These are phyloP conservation scores for Phylloscopus trochilus DNA, from an alignment of 2,113 vertebrate species.

Conservation along the genomic window DNA sequence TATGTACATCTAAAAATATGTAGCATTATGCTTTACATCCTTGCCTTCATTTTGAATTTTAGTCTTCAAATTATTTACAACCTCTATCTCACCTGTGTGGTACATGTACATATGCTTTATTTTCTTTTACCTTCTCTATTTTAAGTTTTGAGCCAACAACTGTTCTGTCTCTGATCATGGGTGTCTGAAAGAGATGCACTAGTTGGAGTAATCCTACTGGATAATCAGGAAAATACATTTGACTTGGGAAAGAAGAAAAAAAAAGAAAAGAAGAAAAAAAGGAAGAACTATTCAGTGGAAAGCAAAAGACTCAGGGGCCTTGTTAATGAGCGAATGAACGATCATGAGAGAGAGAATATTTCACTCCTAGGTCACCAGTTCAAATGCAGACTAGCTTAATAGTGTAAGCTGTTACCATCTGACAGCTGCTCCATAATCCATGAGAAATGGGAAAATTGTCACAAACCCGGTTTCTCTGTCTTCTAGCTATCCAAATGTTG, in stretches of 20 bases:
- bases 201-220: background rate
- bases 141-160: background rate
- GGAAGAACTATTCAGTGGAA: background rate
- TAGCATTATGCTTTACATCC: background rate
- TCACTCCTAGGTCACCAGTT: slow-evolving; percentile 49
- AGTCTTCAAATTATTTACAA: background rate
- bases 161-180: background rate
- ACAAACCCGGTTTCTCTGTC: background rate
- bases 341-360: slow-evolving; percentile 31
- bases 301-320: background rate
- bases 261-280: background rate
- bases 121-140: background rate
- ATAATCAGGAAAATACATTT: background rate
- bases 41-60: background rate
- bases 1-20: background rate
- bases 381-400: slow-evolving; percentile 39
- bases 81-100: background rate
- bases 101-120: rapidly evolving
- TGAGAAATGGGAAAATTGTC: background rate
- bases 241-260: background rate
- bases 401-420: slow-evolving; percentile 28
- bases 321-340: slow-evolving; percentile 18
- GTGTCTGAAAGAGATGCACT: background rate
- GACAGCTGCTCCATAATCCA: slow-evolving; percentile 42
- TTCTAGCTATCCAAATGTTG: background rate